A percentile compares a stretch with the other conserved stretches of the same genome.
Evolutionary conservation across 1,140 invertebrate species (phyloP).

Genomic region (Babylonia areolata): DNA sequence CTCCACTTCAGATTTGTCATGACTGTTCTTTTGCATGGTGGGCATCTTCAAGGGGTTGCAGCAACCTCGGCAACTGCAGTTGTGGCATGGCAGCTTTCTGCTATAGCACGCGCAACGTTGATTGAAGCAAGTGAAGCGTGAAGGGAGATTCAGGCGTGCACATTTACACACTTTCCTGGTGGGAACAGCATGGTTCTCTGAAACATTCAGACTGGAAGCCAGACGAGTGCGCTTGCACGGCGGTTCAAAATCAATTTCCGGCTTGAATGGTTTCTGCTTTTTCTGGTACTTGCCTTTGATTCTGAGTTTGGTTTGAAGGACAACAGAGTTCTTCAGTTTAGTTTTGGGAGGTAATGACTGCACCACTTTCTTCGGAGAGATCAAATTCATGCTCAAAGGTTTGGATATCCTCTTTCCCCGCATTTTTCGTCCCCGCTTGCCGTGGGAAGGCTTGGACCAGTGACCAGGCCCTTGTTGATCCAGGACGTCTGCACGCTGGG

Average conservation of each 20-base stretch:
- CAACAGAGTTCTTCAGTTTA: slow-evolving; percentile 25
- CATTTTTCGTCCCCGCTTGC: not conserved
- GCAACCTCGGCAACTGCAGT: slow-evolving; percentile 93
- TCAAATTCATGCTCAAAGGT: not conserved
- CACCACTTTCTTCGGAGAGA: not conserved
- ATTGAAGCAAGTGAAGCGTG: slow-evolving; percentile 93
- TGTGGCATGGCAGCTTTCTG: slow-evolving; percentile 87
- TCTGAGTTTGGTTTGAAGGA: slow-evolving; percentile 36
- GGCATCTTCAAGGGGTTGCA: slow-evolving; percentile 83
- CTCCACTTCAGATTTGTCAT: slow-evolving; percentile 29
- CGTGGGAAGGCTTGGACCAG: not conserved
- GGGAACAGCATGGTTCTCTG: slow-evolving; percentile 26
- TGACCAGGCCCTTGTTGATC: slow-evolving; percentile 21
- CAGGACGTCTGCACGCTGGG: slow-evolving; percentile 30
- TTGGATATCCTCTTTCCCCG: not conserved
- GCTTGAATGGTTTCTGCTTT: slow-evolving; percentile 28
- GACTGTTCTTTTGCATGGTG: slow-evolving; percentile 33
- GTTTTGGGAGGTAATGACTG: slow-evolving; percentile 1
- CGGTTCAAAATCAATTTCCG: slow-evolving; percentile 42
- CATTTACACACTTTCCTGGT: slow-evolving; percentile 84
- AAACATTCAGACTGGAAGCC: slow-evolving; percentile 7
- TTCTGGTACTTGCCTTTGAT: slow-evolving; percentile 43
- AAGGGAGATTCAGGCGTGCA: slow-evolving; percentile 92
- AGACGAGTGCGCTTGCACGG: slow-evolving; percentile 44
- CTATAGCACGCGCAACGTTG: slow-evolving; percentile 94